Conservation (phyloP, 2,888 invertebrate species). For the Polymixis flavicincta region DNA sequence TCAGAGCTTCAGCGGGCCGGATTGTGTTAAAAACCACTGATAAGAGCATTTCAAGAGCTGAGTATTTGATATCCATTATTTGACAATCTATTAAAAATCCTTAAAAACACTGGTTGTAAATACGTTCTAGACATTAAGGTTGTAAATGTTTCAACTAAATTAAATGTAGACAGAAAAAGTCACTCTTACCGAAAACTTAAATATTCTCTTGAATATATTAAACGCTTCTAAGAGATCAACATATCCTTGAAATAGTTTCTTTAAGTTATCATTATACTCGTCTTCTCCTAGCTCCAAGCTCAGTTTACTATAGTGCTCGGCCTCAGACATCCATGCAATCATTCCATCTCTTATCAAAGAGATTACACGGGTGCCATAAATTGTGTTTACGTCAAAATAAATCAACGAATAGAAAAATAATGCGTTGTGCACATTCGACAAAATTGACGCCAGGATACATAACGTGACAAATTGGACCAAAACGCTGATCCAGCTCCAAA, state of each 20-base stretch:
- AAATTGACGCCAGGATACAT: not conserved
- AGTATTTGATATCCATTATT: too few relatives aligned
- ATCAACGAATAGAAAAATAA: constrained; percentile 14
- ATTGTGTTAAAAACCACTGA: too few relatives aligned
- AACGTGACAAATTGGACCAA: not conserved
- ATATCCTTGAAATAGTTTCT: constrained; percentile 9
- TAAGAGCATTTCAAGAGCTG: too few relatives aligned
- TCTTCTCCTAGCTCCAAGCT: not conserved
- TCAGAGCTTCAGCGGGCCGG: too few relatives aligned
- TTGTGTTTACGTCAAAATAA: constrained; percentile 15
- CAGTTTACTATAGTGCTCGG: not conserved
- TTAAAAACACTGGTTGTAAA: not conserved
- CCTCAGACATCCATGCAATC: constrained; percentile 5
- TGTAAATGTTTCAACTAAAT: not conserved
- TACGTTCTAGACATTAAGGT: not conserved
- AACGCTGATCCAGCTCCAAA: constrained; percentile 14
- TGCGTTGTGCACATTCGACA: not conserved
- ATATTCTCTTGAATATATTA: constrained; percentile 1
- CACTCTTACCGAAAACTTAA: constrained; percentile 12
- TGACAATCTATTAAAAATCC: too few relatives aligned
- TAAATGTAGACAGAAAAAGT: not conserved
- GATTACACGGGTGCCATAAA: not conserved
- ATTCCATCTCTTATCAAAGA: constrained; percentile 19
- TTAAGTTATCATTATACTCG: not conserved
- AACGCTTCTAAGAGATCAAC: constrained; percentile 1